Base-by-base conservation (phyloP, 2,888 invertebrate genomes). In the Bimastos eiseni region DNA sequence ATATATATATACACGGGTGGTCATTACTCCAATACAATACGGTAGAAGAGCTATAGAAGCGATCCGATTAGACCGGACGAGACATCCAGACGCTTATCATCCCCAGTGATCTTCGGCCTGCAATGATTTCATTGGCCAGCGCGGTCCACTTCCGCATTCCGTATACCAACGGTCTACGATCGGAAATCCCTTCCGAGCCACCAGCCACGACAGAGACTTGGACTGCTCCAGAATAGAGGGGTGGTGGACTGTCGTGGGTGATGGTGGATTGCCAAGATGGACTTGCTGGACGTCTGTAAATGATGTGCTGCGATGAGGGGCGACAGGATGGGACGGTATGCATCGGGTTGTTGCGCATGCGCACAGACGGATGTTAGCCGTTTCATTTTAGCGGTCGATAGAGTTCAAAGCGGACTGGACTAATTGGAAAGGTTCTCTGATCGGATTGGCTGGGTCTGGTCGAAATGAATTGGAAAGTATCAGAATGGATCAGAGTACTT, bases 261-360 rank as follows among this genome's bases (percentile, higher is more conserved):
- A 70, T 49, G 49, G 70, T 70, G 70, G 70, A 70, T 49, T 1
- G 49, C 49, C 6, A 30, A n/a, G 70, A n/a, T 70, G 70, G n/a
- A 70, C 70, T 11, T 6, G n/a, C 70, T n/a, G 8, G 70, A 70
- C 70, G 70, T 70, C 70, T 30, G 6, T 13, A n/a, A n/a, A 30
- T 30, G 70, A 49, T 49, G 70, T 30, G 30, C 13, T n/a, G 30
- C n/a, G 70, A n/a, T 70, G 70, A 70, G 70, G 70, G n/a, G 70
- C 3, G n/a, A n/a, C 8, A 13, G 49, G 24, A 15, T 17, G 49
- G 49, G 49, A 13, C 30, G 30, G 70, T 0, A 24, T 5, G 70
- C 70, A n/a, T 70, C 49, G 70, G 70, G 70, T n/a, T 70, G 30
- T 70, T n/a, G 70, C n/a, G 70, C 70, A 70, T 70, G 70, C 70